A percentile compares a stretch with the other conserved stretches of the same genome.
phyloP scores from a whole-genome alignment of 1,140 invertebrate species.

The Drosophila simulans region DNA sequence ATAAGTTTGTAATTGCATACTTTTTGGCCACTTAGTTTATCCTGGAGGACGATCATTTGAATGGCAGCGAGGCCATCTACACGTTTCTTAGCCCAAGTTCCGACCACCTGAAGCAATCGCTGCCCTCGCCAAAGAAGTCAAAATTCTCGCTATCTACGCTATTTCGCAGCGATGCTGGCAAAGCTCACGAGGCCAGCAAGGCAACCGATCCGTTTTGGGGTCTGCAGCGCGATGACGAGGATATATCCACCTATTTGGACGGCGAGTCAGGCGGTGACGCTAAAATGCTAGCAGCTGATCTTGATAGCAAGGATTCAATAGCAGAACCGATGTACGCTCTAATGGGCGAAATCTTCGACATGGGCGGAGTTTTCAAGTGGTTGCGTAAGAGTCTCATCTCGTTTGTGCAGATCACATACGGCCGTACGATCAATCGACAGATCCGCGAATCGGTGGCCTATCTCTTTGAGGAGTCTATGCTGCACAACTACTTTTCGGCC shows the following conservation, averaged over 20 bases:
- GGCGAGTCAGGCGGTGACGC: slow-evolving; percentile 85
- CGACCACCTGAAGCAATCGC: slow-evolving; percentile 92
- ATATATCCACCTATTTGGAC: slow-evolving; percentile 90
- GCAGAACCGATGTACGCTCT: slow-evolving; percentile 94
- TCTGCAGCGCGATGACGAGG: slow-evolving; percentile 87
- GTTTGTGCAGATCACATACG: slow-evolving; percentile 96
- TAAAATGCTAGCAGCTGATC: slow-evolving; percentile 85
- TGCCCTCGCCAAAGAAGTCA: slow-evolving; percentile 91
- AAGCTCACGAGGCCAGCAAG: slow-evolving; percentile 63
- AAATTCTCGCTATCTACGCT: slow-evolving; percentile 93
- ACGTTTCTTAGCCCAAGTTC: slow-evolving; percentile 95
- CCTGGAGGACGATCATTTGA: slow-evolving; percentile 93
- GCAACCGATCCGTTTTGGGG: slow-evolving; percentile 82
- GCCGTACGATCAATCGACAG: slow-evolving; percentile 95
- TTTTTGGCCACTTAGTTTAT: slow-evolving; percentile 87
- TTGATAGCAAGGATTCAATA: slow-evolving; percentile 91
- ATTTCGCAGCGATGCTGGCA: slow-evolving; percentile 90
- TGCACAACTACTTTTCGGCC: slow-evolving; percentile 93
- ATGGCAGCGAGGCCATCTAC: slow-evolving; percentile 95
- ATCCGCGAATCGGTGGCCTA: slow-evolving; percentile 94
- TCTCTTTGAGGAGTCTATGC: slow-evolving; percentile 95
- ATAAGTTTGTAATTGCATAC: not conserved
- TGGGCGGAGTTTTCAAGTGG: slow-evolving; percentile 94
- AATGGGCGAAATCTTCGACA: slow-evolving; percentile 95
- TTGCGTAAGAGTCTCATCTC: slow-evolving; percentile 93